Evolutionary conservation across 2,797 vertebrate genomes (phyloP), one percentile per base, ranked within the genome.

Genomic region (Silurus aristotelis): DNA sequence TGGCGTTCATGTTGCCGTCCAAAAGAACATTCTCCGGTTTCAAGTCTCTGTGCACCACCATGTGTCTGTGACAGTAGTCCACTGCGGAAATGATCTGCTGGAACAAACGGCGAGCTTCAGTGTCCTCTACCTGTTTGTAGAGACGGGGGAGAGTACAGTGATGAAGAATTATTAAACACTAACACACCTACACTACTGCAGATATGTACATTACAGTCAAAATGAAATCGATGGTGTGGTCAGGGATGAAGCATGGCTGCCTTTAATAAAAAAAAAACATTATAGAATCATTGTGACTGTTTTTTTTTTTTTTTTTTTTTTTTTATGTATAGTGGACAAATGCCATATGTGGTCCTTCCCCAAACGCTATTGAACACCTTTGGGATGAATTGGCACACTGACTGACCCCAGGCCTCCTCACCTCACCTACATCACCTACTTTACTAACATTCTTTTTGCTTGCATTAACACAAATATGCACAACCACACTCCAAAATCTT

Each of bases 71-170:
- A 91, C 98, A 99, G 94, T 99, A 99, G 94, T 99, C 98, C 78
- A 99, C 97, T 0, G 96, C 98, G 0, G 98, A 99, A 88, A 99
- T 97, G 84, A 99, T 99, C 95, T 99, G 98, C 94, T 99, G 98
- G 90, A 99, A 99, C 88, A 99, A 97, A 55, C 98, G 96, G 0
- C 97, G 94, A 17, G 97, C 98, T 91, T 99, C 98, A 19, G 94
- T 90, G 91, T 99, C 98, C 88, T 97, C 97, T 66, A 99, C 98
- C 98, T 99, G 83, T 77, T 84, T 0, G 22, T 9, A 78, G 2
- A 83, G 4, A 56, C 19, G 52, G 3, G 14, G 27, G 52, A 70
- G 31, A 61, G 61, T 52, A 43, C 10, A 27, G n/a, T 17, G 38
- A 80, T n/a, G 19, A n/a, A 43, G 27, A 56, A 58, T 43, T 71